Conservation (phyloP, 1,140 invertebrate genomes). For the Laodelphax striatellus region DNA sequence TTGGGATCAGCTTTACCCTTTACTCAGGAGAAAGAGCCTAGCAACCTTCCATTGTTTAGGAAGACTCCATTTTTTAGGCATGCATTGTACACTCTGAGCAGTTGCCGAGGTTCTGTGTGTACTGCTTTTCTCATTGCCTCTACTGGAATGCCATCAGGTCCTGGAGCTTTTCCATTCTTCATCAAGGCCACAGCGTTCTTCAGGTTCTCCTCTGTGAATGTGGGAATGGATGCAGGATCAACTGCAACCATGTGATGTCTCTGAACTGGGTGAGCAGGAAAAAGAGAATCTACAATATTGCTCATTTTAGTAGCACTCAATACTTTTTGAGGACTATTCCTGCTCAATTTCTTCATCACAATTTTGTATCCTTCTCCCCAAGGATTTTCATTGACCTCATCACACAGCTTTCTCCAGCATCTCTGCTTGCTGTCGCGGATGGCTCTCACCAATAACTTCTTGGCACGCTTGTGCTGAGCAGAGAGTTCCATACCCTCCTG, state of each 20-base stretch:
- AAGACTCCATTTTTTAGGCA: neutral
- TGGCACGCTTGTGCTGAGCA: no score
- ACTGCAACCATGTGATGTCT: neutral
- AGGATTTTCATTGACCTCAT: neutral
- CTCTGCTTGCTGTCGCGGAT: no score
- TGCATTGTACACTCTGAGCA: conserved; percentile 14
- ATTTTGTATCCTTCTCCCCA: neutral
- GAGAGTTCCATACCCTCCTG: no score
- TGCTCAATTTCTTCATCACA: neutral
- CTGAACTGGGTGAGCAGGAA: no score
- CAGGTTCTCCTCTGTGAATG: conserved; percentile 23
- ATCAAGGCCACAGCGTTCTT: conserved; percentile 15
- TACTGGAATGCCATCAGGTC: conserved; percentile 25
- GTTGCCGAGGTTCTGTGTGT: neutral
- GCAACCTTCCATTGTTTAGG: no score
- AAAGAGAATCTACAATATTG: no score
- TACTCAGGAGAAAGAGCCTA: no score
- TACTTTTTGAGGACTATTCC: no score
- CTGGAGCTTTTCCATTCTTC: conserved; percentile 26
- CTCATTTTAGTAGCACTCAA: no score
- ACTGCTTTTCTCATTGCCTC: conserved; percentile 20
- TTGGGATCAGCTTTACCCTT: no score
- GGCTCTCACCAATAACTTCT: no score
- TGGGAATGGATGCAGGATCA: neutral
- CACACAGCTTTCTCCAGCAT: neutral